phyloP scores from a whole-genome alignment of 2,797 vertebrate species.

The Anas flavirostris region DNA sequence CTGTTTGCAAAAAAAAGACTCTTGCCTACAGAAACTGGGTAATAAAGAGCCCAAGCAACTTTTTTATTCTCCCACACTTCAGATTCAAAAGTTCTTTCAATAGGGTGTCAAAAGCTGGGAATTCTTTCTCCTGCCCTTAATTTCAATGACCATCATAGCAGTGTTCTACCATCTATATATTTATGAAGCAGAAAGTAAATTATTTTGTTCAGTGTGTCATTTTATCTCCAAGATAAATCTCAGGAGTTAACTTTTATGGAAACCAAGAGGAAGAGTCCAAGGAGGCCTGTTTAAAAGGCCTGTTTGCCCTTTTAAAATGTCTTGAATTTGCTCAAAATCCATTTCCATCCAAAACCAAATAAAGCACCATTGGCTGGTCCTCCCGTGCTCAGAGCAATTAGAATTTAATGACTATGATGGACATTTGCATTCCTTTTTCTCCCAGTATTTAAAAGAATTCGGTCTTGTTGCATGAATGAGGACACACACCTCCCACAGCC shows the following conservation, averaged over 20 bases:
- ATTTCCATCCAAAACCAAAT: conserved; percentile 70
- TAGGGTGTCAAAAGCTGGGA: conserved; percentile 69
- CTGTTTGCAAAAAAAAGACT: neutral
- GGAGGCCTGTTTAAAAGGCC: conserved; percentile 62
- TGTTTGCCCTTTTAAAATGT: conserved; percentile 70
- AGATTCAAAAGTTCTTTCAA: conserved; percentile 73
- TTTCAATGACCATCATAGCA: conserved; percentile 73
- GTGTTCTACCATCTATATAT: conserved; percentile 76
- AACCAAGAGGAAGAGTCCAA: conserved; percentile 68
- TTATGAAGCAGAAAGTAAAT: conserved; percentile 76
- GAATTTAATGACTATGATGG: conserved; percentile 46
- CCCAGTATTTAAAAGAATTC: conserved; percentile 7
- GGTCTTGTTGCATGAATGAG: neutral
- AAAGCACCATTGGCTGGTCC: conserved; percentile 41
- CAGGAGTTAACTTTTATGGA: conserved; percentile 70
- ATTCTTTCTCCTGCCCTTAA: conserved; percentile 77
- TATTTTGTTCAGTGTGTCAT: conserved; percentile 66
- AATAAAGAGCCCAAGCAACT: conserved; percentile 50
- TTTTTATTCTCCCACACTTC: conserved; percentile 61
- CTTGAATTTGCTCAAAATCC: conserved; percentile 67
- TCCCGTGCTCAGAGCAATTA: conserved; percentile 65
- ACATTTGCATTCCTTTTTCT: conserved; percentile 32
- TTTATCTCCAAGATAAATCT: conserved; percentile 76
- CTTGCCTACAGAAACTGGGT: neutral
- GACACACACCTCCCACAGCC: neutral